These are phyloP conservation scores for Drosophila formosana DNA, from an alignment of 2,888 invertebrate species.

Conservation along the genomic window DNA sequence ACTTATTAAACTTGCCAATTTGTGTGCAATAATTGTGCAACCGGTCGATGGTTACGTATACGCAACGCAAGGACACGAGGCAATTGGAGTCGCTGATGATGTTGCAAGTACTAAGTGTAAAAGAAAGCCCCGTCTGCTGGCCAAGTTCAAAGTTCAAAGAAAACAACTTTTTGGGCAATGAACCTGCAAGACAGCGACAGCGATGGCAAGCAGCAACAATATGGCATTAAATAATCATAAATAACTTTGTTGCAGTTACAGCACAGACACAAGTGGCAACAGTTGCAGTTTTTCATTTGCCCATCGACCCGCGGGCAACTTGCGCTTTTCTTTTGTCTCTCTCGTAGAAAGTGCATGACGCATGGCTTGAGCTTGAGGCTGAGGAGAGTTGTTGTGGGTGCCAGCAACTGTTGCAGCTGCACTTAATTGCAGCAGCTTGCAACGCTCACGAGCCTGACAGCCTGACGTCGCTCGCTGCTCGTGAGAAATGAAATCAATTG, in stretches of 20 bases:
- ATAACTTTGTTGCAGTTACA: slow-evolving; percentile 60
- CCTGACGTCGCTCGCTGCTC: slow-evolving; percentile 49
- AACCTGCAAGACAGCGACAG: slow-evolving; percentile 53
- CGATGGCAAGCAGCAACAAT: slow-evolving; percentile 30
- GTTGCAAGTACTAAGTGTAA: slow-evolving; percentile 30
- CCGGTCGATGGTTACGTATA: slow-evolving; percentile 57
- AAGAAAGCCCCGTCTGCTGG: slow-evolving; percentile 56
- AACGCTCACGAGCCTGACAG: slow-evolving; percentile 52
- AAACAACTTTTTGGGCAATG: slow-evolving; percentile 67
- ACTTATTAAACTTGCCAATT: slow-evolving; percentile 22
- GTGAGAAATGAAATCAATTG: slow-evolving; percentile 78
- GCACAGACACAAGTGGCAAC: slow-evolving; percentile 31
- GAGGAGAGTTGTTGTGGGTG: slow-evolving; percentile 22
- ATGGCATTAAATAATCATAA: slow-evolving; percentile 78
- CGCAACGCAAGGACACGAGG: slow-evolving; percentile 55
- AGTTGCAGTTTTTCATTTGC: slow-evolving; percentile 33
- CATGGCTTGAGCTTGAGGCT: slow-evolving; percentile 22
- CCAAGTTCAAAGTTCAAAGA: slow-evolving; percentile 75
- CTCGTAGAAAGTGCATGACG: slow-evolving; percentile 51
- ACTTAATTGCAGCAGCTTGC: slow-evolving; percentile 50
- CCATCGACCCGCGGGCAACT: slow-evolving; percentile 58
- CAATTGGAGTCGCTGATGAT: slow-evolving; percentile 28
- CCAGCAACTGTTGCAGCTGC: slow-evolving; percentile 33
- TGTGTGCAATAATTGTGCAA: slow-evolving; percentile 31
- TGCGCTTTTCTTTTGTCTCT: slow-evolving; percentile 66